Conservation (phyloP, 2,888 invertebrate species). For the Congeria kusceri region DNA sequence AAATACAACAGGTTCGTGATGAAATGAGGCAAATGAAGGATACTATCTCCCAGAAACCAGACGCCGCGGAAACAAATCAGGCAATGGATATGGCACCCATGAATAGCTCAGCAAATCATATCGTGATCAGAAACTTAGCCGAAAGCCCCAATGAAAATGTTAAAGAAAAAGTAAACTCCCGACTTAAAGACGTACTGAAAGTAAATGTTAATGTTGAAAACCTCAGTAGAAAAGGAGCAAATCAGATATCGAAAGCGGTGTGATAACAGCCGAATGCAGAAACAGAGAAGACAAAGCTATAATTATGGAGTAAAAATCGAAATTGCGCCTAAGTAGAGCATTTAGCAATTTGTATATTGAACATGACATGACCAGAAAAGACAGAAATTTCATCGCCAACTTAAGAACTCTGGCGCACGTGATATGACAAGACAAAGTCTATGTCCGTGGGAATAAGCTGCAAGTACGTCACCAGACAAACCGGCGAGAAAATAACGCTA, state of each 20-base stretch:
- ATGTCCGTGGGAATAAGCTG: constrained; percentile 2
- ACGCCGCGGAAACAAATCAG: no score
- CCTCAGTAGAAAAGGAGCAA: no score
- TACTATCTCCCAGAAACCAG: no score
- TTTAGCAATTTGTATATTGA: background rate
- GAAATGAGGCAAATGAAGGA: no score
- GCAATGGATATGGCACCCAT: no score
- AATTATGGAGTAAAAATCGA: background rate
- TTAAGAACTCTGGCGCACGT: constrained; percentile 6
- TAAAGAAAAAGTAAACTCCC: constrained; percentile 5
- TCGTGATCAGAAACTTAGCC: background rate
- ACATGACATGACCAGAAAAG: constrained; percentile 14
- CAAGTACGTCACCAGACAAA: no score
- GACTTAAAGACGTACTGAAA: background rate
- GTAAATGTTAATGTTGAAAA: background rate
- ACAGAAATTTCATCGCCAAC: background rate
- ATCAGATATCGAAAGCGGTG: no score
- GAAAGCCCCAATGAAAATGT: constrained; percentile 1
- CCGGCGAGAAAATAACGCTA: no score
- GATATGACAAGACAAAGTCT: constrained; percentile 12
- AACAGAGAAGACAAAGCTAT: no score
- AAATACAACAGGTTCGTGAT: no score
- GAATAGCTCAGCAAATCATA: no score
- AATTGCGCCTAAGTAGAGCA: background rate
- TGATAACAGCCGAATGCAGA: no score